These are phyloP conservation scores for Lasioglossum leucozonium DNA, from an alignment of 2,888 invertebrate genomes.

Conservation along the genomic window DNA sequence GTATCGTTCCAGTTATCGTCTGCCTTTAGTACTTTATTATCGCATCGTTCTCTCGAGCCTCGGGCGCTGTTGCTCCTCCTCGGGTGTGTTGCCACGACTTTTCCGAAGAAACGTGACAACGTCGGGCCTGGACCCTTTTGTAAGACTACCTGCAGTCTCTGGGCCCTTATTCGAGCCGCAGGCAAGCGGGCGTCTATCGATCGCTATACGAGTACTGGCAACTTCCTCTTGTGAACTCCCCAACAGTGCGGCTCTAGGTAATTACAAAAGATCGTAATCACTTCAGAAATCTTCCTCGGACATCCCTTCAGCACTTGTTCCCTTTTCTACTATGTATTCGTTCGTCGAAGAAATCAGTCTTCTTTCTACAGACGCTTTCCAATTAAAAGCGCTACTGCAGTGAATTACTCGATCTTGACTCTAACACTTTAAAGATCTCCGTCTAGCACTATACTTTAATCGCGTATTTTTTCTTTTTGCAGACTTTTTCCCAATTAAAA, in stretches of 20 bases:
- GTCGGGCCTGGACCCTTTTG: slow-evolving; percentile 52
- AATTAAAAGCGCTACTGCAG: not conserved
- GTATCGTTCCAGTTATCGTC: slow-evolving; percentile 36
- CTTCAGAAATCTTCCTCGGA: not conserved
- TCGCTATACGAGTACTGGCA: not conserved
- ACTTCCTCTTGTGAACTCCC: not conserved
- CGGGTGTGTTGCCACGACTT: not conserved
- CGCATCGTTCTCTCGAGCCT: slow-evolving; percentile 29
- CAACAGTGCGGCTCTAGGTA: not conserved
- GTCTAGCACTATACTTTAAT: not conserved
- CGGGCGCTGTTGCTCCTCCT: slow-evolving; percentile 53
- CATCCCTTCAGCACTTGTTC: not conserved
- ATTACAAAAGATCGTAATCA: not conserved
- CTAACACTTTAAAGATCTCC: not conserved
- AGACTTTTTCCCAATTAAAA: not conserved
- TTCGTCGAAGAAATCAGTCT: not conserved
- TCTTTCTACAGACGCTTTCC: not conserved
- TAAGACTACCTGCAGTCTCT: slow-evolving; percentile 49
- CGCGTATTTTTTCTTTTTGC: not conserved
- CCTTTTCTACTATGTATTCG: not conserved
- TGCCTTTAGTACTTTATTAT: slow-evolving; percentile 46
- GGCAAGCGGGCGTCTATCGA: slow-evolving; percentile 13
- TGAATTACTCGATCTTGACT: not conserved
- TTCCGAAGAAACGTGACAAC: slow-evolving; percentile 58
- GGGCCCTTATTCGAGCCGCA: slow-evolving; percentile 45